These are phyloP conservation scores for Hydrozoanthus tunicans DNA, from an alignment of 64 coral and sea anemone genomes.

Conservation along the genomic window DNA sequence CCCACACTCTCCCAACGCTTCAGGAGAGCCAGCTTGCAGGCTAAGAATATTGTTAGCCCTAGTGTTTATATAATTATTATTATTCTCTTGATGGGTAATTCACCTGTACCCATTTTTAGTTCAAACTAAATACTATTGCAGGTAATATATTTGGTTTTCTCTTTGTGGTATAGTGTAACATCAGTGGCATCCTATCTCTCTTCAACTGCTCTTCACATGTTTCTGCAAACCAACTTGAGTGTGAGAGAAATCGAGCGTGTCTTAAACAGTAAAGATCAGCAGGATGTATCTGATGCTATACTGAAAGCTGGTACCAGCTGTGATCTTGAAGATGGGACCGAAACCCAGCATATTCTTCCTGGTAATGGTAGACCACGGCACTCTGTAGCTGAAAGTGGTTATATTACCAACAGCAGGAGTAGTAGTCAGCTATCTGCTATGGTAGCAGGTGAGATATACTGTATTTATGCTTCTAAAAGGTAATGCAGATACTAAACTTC, in stretches of 20 bases:
- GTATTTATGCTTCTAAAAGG: too few relatives aligned
- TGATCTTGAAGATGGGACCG: neutral
- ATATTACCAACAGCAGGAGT: constrained; percentile 26
- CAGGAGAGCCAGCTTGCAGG: too few relatives aligned
- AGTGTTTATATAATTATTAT: too few relatives aligned
- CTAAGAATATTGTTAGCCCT: too few relatives aligned
- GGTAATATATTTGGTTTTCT: neutral
- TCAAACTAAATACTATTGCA: too few relatives aligned
- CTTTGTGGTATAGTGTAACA: constrained; percentile 22
- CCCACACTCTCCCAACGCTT: too few relatives aligned
- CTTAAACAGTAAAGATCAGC: constrained; percentile 54
- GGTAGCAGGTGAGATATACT: neutral
- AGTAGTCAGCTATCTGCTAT: constrained; percentile 31
- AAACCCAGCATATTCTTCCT: neutral
- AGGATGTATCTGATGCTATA: constrained; percentile 67
- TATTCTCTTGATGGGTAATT: too few relatives aligned
- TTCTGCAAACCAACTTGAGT: constrained; percentile 78
- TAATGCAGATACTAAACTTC: too few relatives aligned
- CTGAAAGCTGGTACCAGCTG: neutral
- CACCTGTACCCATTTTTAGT: too few relatives aligned
- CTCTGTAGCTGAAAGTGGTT: constrained; percentile 23
- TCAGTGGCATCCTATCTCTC: constrained; percentile 55
- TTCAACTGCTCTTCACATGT: constrained; percentile 75
- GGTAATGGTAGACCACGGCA: neutral
- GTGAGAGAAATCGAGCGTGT: constrained; percentile 68